Base-by-base conservation (phyloP, 2,797 vertebrate species). In the Falco rusticolus region DNA sequence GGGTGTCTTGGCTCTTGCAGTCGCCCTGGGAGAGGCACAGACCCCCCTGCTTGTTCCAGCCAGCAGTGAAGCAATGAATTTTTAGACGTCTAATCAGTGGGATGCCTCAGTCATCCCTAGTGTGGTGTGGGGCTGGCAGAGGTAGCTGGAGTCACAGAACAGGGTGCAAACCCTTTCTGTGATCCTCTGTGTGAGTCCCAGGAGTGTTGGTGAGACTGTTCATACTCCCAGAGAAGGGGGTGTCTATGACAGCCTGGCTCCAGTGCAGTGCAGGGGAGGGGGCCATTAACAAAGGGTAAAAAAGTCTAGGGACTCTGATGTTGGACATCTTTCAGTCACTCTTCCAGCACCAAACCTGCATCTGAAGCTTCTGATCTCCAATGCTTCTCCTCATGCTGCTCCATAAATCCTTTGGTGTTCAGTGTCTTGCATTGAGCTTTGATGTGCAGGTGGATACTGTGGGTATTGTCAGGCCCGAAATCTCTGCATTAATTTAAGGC, bases 351-450 rank as follows among this genome's bases (percentile, higher is more conserved):
- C 51, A 61, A 54, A 33, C 16, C 16, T 51, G 9, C 50, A 10
- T 41, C 41, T 41, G 41, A 41, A 41, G 41, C 41, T 41, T 41
- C 15, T 41, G 41, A 0, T 16, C 11, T 20, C 34, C 31, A 78
- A 16, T 2, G 0, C 5, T 56, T 33, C 8, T 31, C 8, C 4
- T 13, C 1, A 0, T 47, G 13, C 21, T 1, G 0, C 45, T 39
- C 26, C 72, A n/a, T 15, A 11, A 22, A 47, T 25, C 34, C 59
- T 54, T 3, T n/a, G 34, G 26, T 1, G 1, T 19, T 34, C 56
- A 33, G 19, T 4, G 59, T 24, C 74, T 53, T 4, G 0, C 29
- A 0, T 29, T 3, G 47, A 26, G 57, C 31, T 61, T 16, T 13
- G 57, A 8, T 9, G 13, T 22, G 26, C 13, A 2, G 34, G 6